Evolutionary conservation across 2,888 invertebrate genomes (phyloP), one percentile per base, ranked within the genome.

Genomic region (Stenodera caucasica): DNA sequence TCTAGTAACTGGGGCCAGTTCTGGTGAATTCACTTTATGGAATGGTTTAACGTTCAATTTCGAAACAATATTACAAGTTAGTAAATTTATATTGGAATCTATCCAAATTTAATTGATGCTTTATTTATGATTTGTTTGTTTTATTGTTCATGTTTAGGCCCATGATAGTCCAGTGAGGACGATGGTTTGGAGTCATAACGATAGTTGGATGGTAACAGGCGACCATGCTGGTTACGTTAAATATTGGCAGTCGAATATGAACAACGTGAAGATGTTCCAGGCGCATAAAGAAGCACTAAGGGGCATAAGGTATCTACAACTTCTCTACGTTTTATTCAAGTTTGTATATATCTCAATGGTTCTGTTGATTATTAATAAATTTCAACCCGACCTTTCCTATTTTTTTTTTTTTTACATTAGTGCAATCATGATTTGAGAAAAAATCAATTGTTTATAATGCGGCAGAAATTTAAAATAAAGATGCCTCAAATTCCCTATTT

Each of bases 171-270:
- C 98, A 11, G 98, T 99, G n/a, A 86, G 99, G 68, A 95, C 98
- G 57, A 98, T 99, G 98, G 93, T 96, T 51, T 99, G 99, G 99
- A 97, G 97, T 56, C 96, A 98, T 82, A 98, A 96, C 76, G 98
- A 98, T 83, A 92, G 93, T 73, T 99, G 99, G 99, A 97, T 99
- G 96, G 94, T 99, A 63, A 98, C 98, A 0, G 99, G 96, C 21
- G 99, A 99, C 83, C 98, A 98, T 80, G 91, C 92, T 55, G 99
- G 99, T 63, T 99, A 94, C 81, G 96, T 99, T 68, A 99, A 99
- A 79, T 99, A 99, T 84, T 99, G 99, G 99, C 99, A 99, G 85
- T 96, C 97, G 73, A 99, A 99, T 83, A 99, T 99, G 99, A 99
- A 99, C 85, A 99, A 99, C 84, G 99, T 99, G 60, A 98, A 99